Evolutionary conservation across 1,140 invertebrate species (phyloP), one percentile per base, ranked within the genome.

Genomic region (Onthophagus taurus): DNA sequence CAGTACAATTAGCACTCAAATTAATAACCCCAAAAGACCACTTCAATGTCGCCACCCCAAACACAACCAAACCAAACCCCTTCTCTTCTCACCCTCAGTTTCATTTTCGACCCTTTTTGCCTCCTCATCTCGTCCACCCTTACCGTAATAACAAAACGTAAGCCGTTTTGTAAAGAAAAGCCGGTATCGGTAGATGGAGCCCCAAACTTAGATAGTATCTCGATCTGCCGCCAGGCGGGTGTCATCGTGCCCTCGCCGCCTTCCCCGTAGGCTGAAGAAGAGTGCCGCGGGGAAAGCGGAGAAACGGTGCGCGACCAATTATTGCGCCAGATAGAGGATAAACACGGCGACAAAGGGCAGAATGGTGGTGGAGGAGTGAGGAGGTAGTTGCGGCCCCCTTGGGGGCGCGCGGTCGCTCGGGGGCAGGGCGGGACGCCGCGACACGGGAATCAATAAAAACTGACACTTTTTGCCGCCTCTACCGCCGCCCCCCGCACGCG

Each of bases 371-470:
- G 35, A 37, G 20, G 24, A 37, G 35, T 37, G 35, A 21, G 19
- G 7, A 12, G 35, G 35, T 37, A 21, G 35, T 37, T 37, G 35
- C 24, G 35, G 20, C n/a, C n/a, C n/a, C n/a, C n/a, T n/a, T 12
- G 43, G 29, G 16, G 34, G 26, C 23, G 13, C n/a, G 24, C 9
- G 43, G 31, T 34, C 14, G 43, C 36, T 23, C n/a, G n/a, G n/a
- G n/a, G n/a, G n/a, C n/a, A n/a, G n/a, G n/a, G n/a, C n/a, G 39
- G 30, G 44, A 30, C 38, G 37, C 26, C 36, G 43, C 52, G 43
- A 53, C 52, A 53, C 51, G 42, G 49, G 52, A 53, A 53, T 53
- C 52, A 53, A 53, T 53, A 53, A 53, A 53, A 53, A 53, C 52
- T 50, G 52, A 53, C 52, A 53, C 52, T 53, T 53, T 53, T 53